phyloP scores from a whole-genome alignment of 1,140 invertebrate genomes.

The Teleogryllus occipitalis region DNA sequence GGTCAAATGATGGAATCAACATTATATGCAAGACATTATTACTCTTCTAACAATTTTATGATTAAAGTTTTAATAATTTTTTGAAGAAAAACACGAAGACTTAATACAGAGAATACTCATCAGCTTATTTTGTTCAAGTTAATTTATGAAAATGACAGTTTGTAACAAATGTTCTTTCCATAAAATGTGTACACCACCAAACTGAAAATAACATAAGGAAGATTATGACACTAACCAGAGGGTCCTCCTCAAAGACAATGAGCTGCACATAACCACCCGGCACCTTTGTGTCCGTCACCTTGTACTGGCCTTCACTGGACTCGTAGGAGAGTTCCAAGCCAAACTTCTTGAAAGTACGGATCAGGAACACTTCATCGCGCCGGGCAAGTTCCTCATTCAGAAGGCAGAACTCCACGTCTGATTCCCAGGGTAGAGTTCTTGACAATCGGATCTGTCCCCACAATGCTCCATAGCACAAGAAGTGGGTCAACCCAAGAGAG shows the following conservation, averaged over 20 bases:
- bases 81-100: no score
- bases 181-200: no score
- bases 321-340: conserved; percentile 34
- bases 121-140: no score
- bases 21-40: no score
- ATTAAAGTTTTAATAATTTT: no score
- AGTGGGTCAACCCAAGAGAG: conserved; percentile 36
- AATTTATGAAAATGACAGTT: no score
- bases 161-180: no score
- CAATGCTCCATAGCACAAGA: conserved; percentile 45
- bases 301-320: conserved; percentile 35
- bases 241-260: conserved; percentile 36
- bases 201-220: no score
- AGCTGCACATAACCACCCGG: conserved; percentile 28
- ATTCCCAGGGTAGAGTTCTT: conserved; percentile 40
- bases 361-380: conserved; percentile 34
- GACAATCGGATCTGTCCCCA: conserved; percentile 43
- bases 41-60: no score
- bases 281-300: conserved; percentile 23
- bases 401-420: conserved; percentile 40
- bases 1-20: no score
- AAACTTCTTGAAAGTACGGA: conserved; percentile 14
- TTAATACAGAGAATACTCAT: no score
- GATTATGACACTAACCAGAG: conserved; percentile 19
- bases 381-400: conserved; percentile 36